phyloP scores from a whole-genome alignment of 1,140 invertebrate genomes.

The Trichonephila clavipes region DNA sequence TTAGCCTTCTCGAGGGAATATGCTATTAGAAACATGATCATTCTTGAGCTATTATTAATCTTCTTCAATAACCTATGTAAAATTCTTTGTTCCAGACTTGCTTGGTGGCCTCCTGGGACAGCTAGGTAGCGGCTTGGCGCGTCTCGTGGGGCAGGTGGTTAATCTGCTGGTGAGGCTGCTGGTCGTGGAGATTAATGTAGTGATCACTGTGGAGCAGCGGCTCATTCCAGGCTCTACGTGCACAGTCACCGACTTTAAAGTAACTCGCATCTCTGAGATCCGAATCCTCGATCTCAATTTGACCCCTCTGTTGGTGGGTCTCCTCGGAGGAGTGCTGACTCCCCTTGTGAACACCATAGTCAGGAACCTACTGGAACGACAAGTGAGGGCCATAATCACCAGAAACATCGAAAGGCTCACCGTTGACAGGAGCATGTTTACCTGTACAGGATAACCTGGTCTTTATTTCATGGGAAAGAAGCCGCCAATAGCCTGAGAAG shows the following conservation, averaged over 20 bases:
- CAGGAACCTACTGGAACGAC: background rate
- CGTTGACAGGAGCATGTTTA: background rate
- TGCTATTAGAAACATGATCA: too few relatives aligned
- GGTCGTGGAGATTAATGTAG: constrained; percentile 27
- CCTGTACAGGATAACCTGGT: background rate
- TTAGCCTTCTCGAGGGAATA: too few relatives aligned
- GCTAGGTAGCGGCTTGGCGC: constrained; percentile 6
- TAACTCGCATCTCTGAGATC: constrained; percentile 1
- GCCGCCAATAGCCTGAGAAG: too few relatives aligned
- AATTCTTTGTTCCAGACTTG: constrained; percentile 30
- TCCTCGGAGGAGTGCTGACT: constrained; percentile 25
- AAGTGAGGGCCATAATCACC: constrained; percentile 35
- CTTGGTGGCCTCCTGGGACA: constrained; percentile 50
- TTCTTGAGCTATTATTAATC: too few relatives aligned
- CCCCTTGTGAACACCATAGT: constrained; percentile 37
- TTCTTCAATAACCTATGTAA: too few relatives aligned
- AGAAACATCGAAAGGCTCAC: background rate
- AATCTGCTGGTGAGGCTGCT: constrained; percentile 49
- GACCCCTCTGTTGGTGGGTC: constrained; percentile 13
- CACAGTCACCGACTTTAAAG: background rate
- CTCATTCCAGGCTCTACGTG: constrained; percentile 2
- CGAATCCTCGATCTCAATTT: constrained; percentile 17
- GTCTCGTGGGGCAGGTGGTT: constrained; percentile 45
- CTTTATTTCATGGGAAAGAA: too few relatives aligned
- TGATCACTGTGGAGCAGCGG: constrained; percentile 1